These are phyloP conservation scores for Linnaemya vulpina DNA, from an alignment of 2,888 invertebrate genomes.

Conservation along the genomic window DNA sequence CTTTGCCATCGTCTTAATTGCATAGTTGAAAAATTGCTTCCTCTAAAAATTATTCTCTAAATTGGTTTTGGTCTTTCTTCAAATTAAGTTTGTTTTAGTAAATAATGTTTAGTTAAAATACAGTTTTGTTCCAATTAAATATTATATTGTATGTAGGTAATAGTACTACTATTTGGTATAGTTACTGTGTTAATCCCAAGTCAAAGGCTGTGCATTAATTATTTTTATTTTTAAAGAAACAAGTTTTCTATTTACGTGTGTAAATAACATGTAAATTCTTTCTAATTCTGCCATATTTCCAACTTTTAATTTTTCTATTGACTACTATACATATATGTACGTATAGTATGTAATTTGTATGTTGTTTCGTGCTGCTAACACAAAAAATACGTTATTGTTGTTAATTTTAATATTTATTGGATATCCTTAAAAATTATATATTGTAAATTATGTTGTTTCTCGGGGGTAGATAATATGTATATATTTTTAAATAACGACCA, in stretches of 20 bases:
- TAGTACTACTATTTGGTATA: slow-evolving; percentile 28
- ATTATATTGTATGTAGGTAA: slow-evolving; percentile 1
- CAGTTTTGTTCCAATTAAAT: slow-evolving; percentile 42
- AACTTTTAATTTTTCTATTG: slow-evolving; percentile 24
- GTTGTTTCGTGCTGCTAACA: not conserved
- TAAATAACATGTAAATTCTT: slow-evolving; percentile 7
- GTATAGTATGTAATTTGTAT: not conserved
- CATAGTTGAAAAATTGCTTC: slow-evolving; percentile 30
- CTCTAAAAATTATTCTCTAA: slow-evolving; percentile 4
- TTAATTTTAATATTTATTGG: slow-evolving; percentile 45
- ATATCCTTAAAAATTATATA: not conserved
- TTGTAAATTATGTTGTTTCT: slow-evolving; percentile 69
- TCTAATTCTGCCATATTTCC: slow-evolving; percentile 55
- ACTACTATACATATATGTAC: not conserved
- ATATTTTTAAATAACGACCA: slow-evolving; percentile 10
- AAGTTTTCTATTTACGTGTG: not conserved
- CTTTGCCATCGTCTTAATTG: slow-evolving; percentile 60
- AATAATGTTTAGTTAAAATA: slow-evolving; percentile 34
- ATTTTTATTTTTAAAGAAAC: slow-evolving; percentile 16
- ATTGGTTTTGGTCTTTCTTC: slow-evolving; percentile 26
- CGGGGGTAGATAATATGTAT: slow-evolving; percentile 62
- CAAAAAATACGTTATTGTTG: slow-evolving; percentile 6
- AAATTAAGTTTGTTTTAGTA: slow-evolving; percentile 42
- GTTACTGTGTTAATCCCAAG: slow-evolving; percentile 42
- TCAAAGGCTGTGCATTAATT: slow-evolving; percentile 68